These are phyloP conservation scores for Scolopax mira DNA, from an alignment of 2,113 vertebrate species.

Conservation along the genomic window DNA sequence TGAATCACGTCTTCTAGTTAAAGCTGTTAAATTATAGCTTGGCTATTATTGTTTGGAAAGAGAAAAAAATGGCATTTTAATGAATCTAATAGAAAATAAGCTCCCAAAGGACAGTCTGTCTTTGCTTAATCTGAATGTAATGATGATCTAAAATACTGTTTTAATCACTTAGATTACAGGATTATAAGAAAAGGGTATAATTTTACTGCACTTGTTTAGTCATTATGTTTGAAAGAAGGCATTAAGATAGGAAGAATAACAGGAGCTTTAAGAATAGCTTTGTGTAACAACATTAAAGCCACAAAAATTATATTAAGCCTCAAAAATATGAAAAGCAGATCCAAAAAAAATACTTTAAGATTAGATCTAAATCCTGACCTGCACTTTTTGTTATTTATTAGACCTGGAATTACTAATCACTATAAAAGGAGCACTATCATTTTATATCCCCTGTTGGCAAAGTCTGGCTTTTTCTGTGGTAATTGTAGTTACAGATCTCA, in stretches of 20 bases:
- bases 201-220: neutral
- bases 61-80: neutral
- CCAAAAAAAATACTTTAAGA: neutral
- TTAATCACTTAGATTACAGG: neutral
- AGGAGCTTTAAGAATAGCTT: neutral
- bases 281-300: neutral
- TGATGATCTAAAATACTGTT: neutral
- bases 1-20: neutral
- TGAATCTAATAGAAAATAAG: neutral
- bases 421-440: constrained; percentile 49
- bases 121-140: neutral
- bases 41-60: neutral
- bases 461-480: constrained; percentile 62
- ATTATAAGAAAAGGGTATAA: neutral
- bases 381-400: constrained; percentile 15
- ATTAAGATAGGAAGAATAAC: neutral
- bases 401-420: constrained; percentile 63
- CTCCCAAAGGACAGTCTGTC: neutral
- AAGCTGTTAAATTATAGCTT: neutral
- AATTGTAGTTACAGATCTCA: constrained; percentile 16
- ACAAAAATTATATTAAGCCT: too few species aligned
- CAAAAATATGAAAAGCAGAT: neutral
- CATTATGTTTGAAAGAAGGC: neutral
- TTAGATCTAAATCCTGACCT: neutral
- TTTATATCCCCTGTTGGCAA: constrained; percentile 63